phyloP scores from a whole-genome alignment of 2,888 invertebrate species.

The Agrochola lychnidis region DNA sequence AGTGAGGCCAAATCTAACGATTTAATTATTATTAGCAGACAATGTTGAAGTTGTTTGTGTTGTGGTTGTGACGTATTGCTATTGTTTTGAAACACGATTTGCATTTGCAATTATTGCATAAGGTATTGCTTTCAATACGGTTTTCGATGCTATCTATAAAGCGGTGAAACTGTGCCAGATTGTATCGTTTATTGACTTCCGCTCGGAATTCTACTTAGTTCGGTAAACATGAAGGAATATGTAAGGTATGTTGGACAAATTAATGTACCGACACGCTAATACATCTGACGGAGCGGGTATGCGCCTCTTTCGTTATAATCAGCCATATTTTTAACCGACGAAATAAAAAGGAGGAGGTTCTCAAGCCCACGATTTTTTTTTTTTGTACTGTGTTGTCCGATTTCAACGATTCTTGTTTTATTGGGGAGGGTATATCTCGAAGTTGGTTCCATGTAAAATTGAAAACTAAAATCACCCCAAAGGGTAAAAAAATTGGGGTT shows the following conservation, averaged over 20 bases:
- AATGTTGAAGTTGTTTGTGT: conserved; percentile 17
- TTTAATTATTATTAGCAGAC: conserved; percentile 6
- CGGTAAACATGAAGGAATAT: not conserved
- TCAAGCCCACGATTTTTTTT: no score
- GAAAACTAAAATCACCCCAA: no score
- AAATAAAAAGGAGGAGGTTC: no score
- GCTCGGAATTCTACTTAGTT: conserved; percentile 7
- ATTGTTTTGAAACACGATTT: conserved; percentile 50
- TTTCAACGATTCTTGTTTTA: no score
- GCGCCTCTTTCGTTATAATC: no score
- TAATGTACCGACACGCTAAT: not conserved
- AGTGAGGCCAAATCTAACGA: not conserved
- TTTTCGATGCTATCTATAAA: conserved; percentile 36
- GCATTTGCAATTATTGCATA: conserved; percentile 42
- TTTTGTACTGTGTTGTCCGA: no score
- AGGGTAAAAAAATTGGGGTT: no score
- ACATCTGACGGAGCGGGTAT: no score
- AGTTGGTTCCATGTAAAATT: no score
- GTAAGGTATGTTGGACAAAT: not conserved
- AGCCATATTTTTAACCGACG: no score
- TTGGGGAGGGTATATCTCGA: no score
- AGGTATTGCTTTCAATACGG: conserved; percentile 25
- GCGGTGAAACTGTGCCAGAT: conserved; percentile 41
- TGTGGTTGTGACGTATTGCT: conserved; percentile 52
- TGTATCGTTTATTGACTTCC: conserved; percentile 8